A percentile compares a stretch with the other conserved stretches of the same genome.
phyloP scores from a whole-genome alignment of 2,888 invertebrate genomes.

The Orchesellides sinensis region DNA sequence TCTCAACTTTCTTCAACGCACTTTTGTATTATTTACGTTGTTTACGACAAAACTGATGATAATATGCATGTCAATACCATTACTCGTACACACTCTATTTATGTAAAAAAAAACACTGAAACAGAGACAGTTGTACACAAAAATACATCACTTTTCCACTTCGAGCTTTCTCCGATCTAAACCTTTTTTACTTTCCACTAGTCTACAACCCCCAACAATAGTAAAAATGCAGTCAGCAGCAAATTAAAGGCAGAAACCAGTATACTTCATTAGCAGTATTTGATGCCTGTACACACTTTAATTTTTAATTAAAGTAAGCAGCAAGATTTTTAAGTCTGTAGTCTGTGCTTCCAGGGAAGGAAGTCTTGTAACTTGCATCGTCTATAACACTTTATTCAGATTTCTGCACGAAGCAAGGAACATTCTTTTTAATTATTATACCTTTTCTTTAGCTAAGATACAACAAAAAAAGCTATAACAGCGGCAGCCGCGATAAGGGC shows the following conservation, averaged over 20 bases:
- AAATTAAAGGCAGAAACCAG: background rate
- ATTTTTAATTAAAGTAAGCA: conserved; percentile 1
- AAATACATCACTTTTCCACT: background rate
- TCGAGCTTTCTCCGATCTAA: conserved; percentile 31
- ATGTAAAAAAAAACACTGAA: background rate
- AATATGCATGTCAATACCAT: conserved; percentile 8
- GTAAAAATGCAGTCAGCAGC: conserved; percentile 25
- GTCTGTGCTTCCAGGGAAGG: background rate
- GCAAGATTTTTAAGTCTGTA: conserved; percentile 18
- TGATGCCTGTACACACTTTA: background rate
- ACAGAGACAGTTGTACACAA: background rate
- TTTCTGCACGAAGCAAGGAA: background rate
- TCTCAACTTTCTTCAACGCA: too few species aligned
- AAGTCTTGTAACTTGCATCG: background rate
- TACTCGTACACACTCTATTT: background rate
- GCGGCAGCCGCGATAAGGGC: conserved; percentile 18
- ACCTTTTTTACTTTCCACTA: conserved; percentile 3
- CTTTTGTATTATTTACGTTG: too few species aligned
- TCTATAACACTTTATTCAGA: background rate
- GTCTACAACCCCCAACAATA: too few species aligned
- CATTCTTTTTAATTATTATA: background rate
- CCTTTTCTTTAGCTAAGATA: conserved; percentile 28
- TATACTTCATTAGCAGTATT: background rate
- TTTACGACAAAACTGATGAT: too few species aligned
- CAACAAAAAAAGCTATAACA: too few species aligned